phyloP scores from a whole-genome alignment of 1,140 invertebrate genomes.

The Bombus huntii region DNA sequence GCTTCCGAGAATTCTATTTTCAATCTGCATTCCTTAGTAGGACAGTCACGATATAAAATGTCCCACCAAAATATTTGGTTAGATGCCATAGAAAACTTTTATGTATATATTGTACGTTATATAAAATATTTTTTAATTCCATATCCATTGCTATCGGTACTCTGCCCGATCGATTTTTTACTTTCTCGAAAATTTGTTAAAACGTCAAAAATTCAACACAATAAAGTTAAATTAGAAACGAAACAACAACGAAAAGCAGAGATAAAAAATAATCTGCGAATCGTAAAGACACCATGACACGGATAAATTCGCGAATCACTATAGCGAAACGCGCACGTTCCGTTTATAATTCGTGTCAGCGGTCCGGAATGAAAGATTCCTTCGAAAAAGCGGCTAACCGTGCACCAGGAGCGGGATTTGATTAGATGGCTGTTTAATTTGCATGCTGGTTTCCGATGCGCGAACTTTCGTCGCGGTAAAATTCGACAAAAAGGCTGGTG shows the following conservation, averaged over 20 bases:
- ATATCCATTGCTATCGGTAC: too few relatives aligned
- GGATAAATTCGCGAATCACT: neutral
- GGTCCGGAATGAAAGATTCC: neutral
- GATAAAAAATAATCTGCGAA: neutral
- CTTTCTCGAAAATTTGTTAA: neutral
- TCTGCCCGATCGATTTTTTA: too few relatives aligned
- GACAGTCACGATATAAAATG: too few relatives aligned
- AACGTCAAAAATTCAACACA: too few relatives aligned
- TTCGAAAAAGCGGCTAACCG: neutral
- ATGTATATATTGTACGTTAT: too few relatives aligned
- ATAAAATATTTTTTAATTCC: too few relatives aligned
- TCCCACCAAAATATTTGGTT: too few relatives aligned
- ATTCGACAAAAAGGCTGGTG: neutral
- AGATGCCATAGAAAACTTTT: too few relatives aligned
- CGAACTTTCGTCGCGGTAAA: neutral
- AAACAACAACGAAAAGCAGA: too few relatives aligned
- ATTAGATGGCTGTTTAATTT: slow-evolving; percentile 35
- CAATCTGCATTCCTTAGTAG: too few relatives aligned
- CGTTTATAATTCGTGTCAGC: neutral
- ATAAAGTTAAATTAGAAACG: too few relatives aligned
- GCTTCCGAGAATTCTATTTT: too few relatives aligned
- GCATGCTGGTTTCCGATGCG: neutral
- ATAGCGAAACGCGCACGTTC: neutral
- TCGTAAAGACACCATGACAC: neutral
- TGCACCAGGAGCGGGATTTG: neutral